Percentiles rank a stretch among this genome's conserved stretches.
Conservation (phyloP, 2,113 vertebrate genomes). For the Atlantisia rogersi region DNA sequence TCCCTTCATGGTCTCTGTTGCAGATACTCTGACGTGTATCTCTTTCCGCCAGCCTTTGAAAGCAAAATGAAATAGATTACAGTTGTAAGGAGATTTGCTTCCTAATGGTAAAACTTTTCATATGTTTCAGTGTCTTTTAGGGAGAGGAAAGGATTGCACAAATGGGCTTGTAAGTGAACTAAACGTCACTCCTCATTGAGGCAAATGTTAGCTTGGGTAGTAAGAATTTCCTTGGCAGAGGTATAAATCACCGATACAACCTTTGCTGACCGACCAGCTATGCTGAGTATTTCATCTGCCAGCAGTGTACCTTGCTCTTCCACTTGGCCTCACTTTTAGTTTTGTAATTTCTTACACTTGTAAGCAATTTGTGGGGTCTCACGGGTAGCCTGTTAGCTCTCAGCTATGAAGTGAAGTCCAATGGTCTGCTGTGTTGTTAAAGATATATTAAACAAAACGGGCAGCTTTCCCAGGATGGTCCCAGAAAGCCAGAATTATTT, state of each 20-base stretch:
- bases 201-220: neutral
- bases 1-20: conserved; percentile 21
- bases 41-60: conserved; percentile 62
- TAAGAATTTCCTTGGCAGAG: neutral
- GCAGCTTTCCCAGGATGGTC: neutral
- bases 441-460: neutral
- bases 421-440: neutral
- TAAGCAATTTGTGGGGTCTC: neutral
- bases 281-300: neutral
- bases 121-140: neutral
- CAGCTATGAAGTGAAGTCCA: neutral
- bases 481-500: neutral
- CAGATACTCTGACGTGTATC: conserved; percentile 40
- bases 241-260: neutral
- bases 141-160: neutral
- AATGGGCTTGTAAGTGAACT: neutral
- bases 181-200: neutral
- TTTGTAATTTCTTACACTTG: neutral
- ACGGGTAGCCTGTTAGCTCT: neutral
- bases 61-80: neutral
- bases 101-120: neutral
- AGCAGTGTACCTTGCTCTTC: neutral
- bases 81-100: neutral
- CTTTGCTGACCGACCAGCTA: neutral
- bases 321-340: neutral